A percentile compares a stretch with the other conserved stretches of the same genome.
These are phyloP conservation scores for Anoura caudifer DNA, from an alignment of 2,113 vertebrate genomes.

Conservation along the genomic window DNA sequence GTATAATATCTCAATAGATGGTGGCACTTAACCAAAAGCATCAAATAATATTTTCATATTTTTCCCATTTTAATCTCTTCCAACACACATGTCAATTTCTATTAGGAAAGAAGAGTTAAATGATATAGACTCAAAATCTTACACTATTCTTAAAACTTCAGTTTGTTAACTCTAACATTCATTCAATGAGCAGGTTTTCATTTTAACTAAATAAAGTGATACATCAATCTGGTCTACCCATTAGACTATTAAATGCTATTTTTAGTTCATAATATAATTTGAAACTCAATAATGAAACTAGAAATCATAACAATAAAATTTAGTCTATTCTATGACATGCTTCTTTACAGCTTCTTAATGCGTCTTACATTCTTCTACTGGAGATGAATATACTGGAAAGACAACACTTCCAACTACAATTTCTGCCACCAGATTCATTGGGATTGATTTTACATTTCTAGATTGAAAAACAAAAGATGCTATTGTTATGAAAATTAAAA, in stretches of 20 bases:
- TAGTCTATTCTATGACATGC: background rate
- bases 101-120: background rate
- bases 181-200: background rate
- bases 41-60: background rate
- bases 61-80: background rate
- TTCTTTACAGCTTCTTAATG: background rate
- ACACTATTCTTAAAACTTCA: background rate
- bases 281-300: background rate
- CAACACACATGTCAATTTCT: background rate
- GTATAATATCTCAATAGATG: background rate
- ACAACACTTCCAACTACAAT: background rate
- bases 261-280: slow-evolving; percentile 17
- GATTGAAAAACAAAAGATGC: background rate
- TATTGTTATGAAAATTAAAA: background rate
- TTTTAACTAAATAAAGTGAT: background rate
- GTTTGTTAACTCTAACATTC: background rate
- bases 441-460: background rate
- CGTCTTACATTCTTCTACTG: background rate
- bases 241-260: background rate
- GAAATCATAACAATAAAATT: background rate
- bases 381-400: background rate
- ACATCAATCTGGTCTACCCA: background rate
- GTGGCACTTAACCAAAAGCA: background rate
- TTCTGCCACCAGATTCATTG: background rate
- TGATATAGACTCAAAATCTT: background rate